phyloP scores from a whole-genome alignment of 2,113 vertebrate species.

The Ornithorhynchus anatinus region DNA sequence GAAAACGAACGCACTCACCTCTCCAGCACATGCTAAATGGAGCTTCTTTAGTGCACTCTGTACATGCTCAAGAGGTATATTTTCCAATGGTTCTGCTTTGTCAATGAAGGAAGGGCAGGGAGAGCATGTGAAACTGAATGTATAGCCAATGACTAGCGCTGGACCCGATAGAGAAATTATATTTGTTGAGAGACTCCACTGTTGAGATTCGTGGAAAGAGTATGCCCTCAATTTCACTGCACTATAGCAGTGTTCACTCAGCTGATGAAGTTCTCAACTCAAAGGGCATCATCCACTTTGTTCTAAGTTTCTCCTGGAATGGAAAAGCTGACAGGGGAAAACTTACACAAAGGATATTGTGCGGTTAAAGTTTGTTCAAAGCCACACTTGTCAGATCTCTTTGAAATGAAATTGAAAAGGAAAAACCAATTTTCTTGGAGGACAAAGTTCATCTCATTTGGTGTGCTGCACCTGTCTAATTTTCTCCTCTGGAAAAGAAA shows the following conservation, averaged over 20 bases:
- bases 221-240: constrained; percentile 79
- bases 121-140: constrained; percentile 23
- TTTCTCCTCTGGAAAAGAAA: constrained; percentile 68
- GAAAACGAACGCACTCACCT: neutral
- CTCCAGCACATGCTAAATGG: neutral
- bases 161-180: constrained; percentile 67
- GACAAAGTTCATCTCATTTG: constrained; percentile 81
- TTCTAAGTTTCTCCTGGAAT: constrained; percentile 79
- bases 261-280: constrained; percentile 77
- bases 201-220: constrained; percentile 66
- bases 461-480: constrained; percentile 76
- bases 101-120: constrained; percentile 18
- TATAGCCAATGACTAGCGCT: constrained; percentile 49
- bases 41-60: neutral
- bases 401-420: constrained; percentile 84
- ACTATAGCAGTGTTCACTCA: constrained; percentile 70
- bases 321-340: constrained; percentile 78
- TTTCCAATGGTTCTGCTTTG: constrained; percentile 58
- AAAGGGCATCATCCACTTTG: constrained; percentile 77
- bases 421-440: constrained; percentile 83
- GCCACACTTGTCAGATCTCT: constrained; percentile 79
- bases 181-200: constrained; percentile 68
- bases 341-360: constrained; percentile 79
- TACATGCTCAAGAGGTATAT: constrained; percentile 26
- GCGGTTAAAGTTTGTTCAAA: constrained; percentile 82